Conservation (phyloP, 2,888 invertebrate species). For the Rhorus exstirpatorius region DNA sequence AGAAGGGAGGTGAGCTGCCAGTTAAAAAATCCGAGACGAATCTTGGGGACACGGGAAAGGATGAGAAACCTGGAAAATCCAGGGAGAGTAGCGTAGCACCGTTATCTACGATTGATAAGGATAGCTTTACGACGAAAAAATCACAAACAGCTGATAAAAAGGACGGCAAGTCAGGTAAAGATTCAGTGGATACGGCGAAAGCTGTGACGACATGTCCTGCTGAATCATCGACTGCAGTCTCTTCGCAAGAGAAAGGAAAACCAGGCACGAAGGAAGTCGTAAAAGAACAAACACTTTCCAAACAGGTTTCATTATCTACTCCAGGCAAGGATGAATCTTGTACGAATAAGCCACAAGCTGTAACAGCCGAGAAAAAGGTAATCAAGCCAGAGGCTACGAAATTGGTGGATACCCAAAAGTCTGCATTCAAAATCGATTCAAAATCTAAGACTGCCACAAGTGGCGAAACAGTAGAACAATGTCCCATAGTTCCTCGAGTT, state of each 20-base stretch:
- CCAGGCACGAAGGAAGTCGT: constrained; percentile 1
- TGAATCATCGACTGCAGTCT: background rate
- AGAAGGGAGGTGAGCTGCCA: constrained; percentile 17
- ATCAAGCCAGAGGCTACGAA: background rate
- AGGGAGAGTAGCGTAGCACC: background rate
- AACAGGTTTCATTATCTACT: background rate
- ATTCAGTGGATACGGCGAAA: constrained; percentile 15
- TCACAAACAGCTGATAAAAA: constrained; percentile 14
- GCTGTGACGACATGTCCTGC: background rate
- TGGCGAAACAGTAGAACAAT: background rate
- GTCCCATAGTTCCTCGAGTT: background rate
- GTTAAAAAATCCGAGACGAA: background rate
- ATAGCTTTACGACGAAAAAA: background rate
- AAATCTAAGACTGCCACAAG: background rate
- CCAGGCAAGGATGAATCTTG: constrained; percentile 11
- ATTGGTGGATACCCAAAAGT: background rate
- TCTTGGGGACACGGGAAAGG: background rate
- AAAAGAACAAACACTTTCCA: constrained; percentile 18
- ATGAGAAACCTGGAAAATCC: constrained; percentile 3
- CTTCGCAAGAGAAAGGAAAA: constrained; percentile 11
- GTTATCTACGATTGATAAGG: constrained; percentile 10
- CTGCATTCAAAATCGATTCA: background rate
- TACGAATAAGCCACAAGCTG: constrained; percentile 1
- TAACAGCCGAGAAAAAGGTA: constrained; percentile 13
- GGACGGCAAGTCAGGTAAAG: background rate